Percentiles rank a stretch among this genome's conserved stretches.
Conservation (phyloP, 2,797 vertebrate species). For the Phylloscopus collybita region DNA sequence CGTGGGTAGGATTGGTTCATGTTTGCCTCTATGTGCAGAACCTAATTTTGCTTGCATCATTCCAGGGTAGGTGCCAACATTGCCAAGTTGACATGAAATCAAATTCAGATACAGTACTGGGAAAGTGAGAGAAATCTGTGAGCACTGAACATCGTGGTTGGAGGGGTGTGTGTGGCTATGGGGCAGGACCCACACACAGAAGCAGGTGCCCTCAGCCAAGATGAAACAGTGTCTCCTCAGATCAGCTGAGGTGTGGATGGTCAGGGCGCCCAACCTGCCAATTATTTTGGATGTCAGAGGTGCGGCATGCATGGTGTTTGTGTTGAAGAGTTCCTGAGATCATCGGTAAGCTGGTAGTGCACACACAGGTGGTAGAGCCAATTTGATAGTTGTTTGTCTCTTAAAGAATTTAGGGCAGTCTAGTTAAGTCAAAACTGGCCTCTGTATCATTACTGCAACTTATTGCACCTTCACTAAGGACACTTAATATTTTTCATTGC, state of each 20-base stretch:
- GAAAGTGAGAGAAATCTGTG: neutral
- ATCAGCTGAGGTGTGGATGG: neutral
- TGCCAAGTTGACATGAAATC: neutral
- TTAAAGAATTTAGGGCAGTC: neutral
- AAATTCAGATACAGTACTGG: neutral
- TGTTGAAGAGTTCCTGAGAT: neutral
- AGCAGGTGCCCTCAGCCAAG: neutral
- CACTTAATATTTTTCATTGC: neutral
- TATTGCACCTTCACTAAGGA: neutral
- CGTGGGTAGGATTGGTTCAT: neutral
- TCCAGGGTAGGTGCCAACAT: neutral
- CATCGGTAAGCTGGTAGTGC: neutral
- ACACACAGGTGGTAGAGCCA: neutral
- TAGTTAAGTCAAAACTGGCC: neutral
- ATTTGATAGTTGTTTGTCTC: neutral
- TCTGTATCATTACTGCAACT: neutral
- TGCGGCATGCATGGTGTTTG: neutral
- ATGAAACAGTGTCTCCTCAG: neutral
- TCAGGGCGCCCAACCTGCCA: neutral
- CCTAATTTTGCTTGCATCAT: neutral
- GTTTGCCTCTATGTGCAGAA: neutral
- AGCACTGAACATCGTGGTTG: rapidly evolving
- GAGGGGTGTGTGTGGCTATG: neutral
- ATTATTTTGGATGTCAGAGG: neutral
- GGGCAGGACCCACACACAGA: neutral